phyloP scores from a whole-genome alignment of 2,888 invertebrate species.

The Lycia hirtaria region DNA sequence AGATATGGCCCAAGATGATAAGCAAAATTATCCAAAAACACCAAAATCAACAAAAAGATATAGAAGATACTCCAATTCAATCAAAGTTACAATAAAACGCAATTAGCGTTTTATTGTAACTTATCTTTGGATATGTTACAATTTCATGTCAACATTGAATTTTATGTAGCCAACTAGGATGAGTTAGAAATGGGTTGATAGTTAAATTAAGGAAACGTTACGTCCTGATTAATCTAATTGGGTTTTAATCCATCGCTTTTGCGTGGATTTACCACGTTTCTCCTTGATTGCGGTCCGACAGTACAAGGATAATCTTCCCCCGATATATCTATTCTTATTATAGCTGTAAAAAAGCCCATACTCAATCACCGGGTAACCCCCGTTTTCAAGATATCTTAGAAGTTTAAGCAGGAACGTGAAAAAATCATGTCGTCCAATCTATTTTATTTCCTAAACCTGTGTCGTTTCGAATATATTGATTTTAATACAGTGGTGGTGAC shows the following conservation, averaged over 20 bases:
- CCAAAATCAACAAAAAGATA: too few relatives aligned
- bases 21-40: too few relatives aligned
- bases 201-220: conserved; percentile 35
- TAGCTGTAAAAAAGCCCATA: background rate
- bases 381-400: background rate
- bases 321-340: background rate
- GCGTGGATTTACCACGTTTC: conserved; percentile 46
- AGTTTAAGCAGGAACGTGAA: background rate
- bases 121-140: too few relatives aligned
- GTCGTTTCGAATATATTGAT: too few relatives aligned
- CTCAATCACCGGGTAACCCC: background rate
- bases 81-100: too few relatives aligned
- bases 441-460: too few relatives aligned
- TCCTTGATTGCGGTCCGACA: conserved; percentile 62
- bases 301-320: conserved; percentile 41
- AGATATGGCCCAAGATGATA: too few relatives aligned
- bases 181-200: conserved; percentile 28
- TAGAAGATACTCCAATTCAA: too few relatives aligned
- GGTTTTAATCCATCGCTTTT: conserved; percentile 48
- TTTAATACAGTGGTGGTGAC: too few relatives aligned
- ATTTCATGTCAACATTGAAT: conserved; percentile 9
- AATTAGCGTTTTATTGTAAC: too few relatives aligned
- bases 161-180: conserved; percentile 7
- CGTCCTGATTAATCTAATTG: conserved; percentile 45
- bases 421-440: too few relatives aligned